Percentiles rank a stretch among this genome's conserved stretches.
phyloP scores from a whole-genome alignment of 2,888 invertebrate species.

The Pterostichus niger region DNA sequence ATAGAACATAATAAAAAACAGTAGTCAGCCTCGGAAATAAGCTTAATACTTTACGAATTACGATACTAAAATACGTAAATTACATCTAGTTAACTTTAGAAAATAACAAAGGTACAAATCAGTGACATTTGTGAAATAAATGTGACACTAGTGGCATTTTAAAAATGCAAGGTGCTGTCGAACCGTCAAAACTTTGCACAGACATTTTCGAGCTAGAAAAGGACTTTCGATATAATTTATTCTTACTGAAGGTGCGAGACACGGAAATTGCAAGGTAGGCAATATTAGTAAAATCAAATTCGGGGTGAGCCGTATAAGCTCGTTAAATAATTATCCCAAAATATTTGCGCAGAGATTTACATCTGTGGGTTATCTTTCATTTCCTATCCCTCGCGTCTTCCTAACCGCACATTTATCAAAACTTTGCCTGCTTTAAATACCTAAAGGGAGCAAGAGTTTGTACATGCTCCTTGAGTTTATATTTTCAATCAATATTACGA shows the following conservation, averaged over 20 bases:
- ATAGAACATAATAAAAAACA: too few relatives aligned
- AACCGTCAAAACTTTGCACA: conserved; percentile 50
- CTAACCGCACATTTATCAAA: conserved; percentile 34
- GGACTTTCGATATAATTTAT: conserved; percentile 69
- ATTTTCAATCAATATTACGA: conserved; percentile 35
- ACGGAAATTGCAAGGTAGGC: conserved; percentile 69
- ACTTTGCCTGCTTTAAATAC: conserved; percentile 20
- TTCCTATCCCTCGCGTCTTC: not conserved
- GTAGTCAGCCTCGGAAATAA: too few relatives aligned
- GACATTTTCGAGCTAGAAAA: conserved; percentile 69
- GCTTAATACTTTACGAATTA: too few relatives aligned
- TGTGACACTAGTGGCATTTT: not conserved
- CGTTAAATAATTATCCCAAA: conserved; percentile 38
- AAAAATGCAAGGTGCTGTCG: not conserved
- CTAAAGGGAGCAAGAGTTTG: conserved; percentile 12
- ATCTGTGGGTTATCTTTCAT: conserved; percentile 39
- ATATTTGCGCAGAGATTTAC: conserved; percentile 29
- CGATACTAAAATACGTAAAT: too few relatives aligned
- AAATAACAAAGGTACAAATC: not conserved
- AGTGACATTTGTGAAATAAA: not conserved
- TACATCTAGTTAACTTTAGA: too few relatives aligned
- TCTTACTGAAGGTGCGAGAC: conserved; percentile 68
- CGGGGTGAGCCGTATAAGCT: not conserved
- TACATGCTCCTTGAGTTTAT: conserved; percentile 14
- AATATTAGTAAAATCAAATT: not conserved